Base-by-base conservation (phyloP, 1,140 invertebrate genomes). In the Reticulitermes speratus region DNA sequence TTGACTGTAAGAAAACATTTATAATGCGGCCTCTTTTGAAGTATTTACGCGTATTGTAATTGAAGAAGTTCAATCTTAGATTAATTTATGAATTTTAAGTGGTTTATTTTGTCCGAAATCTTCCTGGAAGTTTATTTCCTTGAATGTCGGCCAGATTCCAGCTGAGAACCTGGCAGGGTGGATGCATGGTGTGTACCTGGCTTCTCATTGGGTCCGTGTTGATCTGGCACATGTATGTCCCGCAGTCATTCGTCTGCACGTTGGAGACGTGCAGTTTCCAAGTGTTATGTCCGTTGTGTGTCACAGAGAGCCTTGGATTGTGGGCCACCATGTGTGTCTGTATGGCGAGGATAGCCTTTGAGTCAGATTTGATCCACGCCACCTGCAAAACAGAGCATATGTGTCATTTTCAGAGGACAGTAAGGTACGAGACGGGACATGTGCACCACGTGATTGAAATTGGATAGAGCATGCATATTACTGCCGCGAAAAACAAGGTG, bases 141-240 rank as follows among this genome's bases (percentile, higher is more conserved):
- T 38, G 38, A 38, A 38, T 38, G n/a, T n/a, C n/a, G n/a, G n/a
- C n/a, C n/a, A n/a, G n/a, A n/a, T n/a, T n/a, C 38, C 5, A 38
- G 38, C 38, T 38, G 38, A 38, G 38, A 2, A 38, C 38, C 38
- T 38, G 38, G 38, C 38, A 38, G 38, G 2, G 16, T 16, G 16
- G 9, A 16, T 48, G 48, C 9, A 14, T 21, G 19, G 16, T 75
- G 25, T 92, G 93, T 91, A 97, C 96, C 94, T 97, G 96, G 91
- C 95, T 96, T 89, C 95, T 94, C 96, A 97, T 97, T 11, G 97
- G 97, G 89, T 97, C 96, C 8, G 97, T 97, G 90, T 98, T 98
- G 88, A 98, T 95, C 91, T 98, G 97, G 90, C 97, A 98, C 96
- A 97, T 97, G 90, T 97, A 97, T 44, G 95, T 96, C 85, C 96